phyloP scores from a whole-genome alignment of 2,888 invertebrate species.

The Hetaerina titia region DNA sequence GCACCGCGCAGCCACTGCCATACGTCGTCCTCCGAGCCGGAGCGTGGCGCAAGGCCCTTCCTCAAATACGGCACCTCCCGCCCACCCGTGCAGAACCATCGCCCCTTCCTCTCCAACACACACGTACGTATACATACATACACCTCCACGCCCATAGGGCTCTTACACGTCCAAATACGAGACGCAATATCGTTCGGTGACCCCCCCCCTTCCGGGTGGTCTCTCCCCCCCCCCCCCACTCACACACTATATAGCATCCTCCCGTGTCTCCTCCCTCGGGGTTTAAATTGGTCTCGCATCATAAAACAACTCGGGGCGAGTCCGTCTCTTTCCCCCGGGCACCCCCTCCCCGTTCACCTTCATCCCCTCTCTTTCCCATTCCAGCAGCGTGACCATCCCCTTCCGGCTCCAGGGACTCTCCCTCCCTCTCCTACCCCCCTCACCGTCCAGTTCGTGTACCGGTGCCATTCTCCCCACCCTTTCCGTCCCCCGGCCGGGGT shows the following conservation, averaged over 20 bases:
- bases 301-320: slow-evolving; percentile 49
- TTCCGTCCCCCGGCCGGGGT: neutral
- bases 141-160: neutral
- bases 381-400: neutral
- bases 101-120: neutral
- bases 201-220: neutral
- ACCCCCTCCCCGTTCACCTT: neutral
- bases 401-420: neutral
- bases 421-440: neutral
- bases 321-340: neutral
- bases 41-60: neutral
- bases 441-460: neutral
- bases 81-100: neutral
- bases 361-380: neutral
- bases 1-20: neutral
- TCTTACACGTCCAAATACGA: slow-evolving; percentile 23
- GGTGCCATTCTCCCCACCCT: neutral
- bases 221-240: neutral
- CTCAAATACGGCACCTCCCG: neutral
- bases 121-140: neutral
- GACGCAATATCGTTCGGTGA: neutral
- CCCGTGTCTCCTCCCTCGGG: neutral
- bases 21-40: neutral
- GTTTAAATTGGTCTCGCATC: slow-evolving; percentile 44
- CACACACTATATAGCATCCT: neutral